Evolutionary conservation across 1,140 invertebrate species (phyloP).

Genomic region (Idris sp.): DNA sequence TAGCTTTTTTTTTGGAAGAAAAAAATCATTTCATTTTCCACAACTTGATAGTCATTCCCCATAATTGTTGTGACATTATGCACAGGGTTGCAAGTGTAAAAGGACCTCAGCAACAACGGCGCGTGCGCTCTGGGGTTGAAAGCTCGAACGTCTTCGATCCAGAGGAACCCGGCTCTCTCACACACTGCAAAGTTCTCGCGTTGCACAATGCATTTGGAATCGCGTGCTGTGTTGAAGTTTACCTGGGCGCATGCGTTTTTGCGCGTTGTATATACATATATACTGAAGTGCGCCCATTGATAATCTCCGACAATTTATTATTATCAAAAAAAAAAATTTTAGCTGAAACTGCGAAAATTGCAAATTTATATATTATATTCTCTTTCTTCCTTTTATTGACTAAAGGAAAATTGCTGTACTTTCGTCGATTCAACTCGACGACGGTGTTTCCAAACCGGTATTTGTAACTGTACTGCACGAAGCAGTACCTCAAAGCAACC

Average conservation of each 20-base stretch:
- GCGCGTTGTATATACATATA: no score
- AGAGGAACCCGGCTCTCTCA: conserved; percentile 48
- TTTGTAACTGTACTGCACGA: conserved; percentile 71
- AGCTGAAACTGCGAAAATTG: no score
- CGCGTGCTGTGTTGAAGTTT: conserved; percentile 25
- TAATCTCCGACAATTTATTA: no score
- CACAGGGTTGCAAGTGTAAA: conserved; percentile 39
- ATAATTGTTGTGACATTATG: conserved; percentile 35
- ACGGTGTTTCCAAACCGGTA: conserved; percentile 74
- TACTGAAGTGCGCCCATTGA: no score
- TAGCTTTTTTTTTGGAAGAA: no score
- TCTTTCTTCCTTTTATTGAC: conserved; percentile 48
- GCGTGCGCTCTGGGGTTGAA: conserved; percentile 58
- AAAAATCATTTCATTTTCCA: no score
- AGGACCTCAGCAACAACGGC: conserved; percentile 32
- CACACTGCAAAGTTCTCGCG: conserved; percentile 39
- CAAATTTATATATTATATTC: no score
- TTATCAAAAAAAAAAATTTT: no score
- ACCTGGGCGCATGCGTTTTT: conserved; percentile 41
- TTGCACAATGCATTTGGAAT: conserved; percentile 25
- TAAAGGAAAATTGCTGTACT: conserved; percentile 63
- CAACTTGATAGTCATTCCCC: no score
- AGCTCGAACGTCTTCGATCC: conserved; percentile 64
- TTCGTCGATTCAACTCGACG: conserved; percentile 67
- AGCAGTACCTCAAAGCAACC: conserved; percentile 50